These are phyloP conservation scores for Neolamprologus tretocephalus DNA, from an alignment of 2,113 vertebrate genomes.

Conservation along the genomic window DNA sequence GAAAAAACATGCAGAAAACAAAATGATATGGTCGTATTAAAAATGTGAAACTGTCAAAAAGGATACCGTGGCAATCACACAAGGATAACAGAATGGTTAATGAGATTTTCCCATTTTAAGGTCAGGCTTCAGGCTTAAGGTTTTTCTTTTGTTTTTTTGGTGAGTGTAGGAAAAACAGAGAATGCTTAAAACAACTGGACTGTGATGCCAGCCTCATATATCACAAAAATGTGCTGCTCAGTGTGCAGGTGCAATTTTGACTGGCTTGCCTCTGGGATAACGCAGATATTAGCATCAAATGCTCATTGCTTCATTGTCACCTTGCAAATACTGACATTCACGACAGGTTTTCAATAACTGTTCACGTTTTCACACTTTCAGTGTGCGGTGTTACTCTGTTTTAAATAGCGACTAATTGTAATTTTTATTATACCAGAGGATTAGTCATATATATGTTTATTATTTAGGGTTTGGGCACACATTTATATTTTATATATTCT, in stretches of 20 bases:
- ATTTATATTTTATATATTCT: background rate
- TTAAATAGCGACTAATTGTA: background rate
- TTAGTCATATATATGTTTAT: background rate
- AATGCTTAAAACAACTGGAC: background rate
- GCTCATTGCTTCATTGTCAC: background rate
- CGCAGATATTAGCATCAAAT: background rate
- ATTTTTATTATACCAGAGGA: background rate
- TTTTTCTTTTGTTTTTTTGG: background rate
- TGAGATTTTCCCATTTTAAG: background rate
- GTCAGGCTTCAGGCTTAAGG: background rate
- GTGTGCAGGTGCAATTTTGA: background rate
- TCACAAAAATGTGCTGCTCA: background rate
- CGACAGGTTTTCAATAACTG: background rate
- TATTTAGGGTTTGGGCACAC: background rate
- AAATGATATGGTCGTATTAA: background rate
- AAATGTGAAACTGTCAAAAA: background rate
- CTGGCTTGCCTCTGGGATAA: background rate
- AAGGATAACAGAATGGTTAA: background rate
- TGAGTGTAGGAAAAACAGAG: background rate
- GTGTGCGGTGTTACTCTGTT: background rate
- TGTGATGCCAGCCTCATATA: background rate
- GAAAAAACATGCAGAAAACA: background rate
- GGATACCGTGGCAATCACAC: background rate
- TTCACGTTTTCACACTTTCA: background rate
- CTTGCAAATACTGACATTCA: background rate